Percentiles rank a stretch among this genome's conserved stretches.
These are phyloP conservation scores for Drosophila kuntzei DNA, from an alignment of 2,888 invertebrate genomes.

Conservation along the genomic window DNA sequence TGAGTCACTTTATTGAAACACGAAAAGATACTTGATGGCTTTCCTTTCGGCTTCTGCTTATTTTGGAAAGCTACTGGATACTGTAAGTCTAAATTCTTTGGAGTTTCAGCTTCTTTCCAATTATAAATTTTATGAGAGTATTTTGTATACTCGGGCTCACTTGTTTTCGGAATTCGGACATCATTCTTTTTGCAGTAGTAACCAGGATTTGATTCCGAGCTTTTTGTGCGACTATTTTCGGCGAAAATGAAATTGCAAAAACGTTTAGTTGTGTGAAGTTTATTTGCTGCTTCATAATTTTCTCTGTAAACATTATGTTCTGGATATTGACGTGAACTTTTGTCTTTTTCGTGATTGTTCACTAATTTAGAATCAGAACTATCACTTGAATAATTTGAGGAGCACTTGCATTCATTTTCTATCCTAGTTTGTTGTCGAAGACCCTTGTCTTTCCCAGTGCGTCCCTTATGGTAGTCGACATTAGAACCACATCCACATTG, in stretches of 20 bases:
- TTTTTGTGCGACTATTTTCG: neutral
- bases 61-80: neutral
- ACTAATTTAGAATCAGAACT: neutral
- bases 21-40: neutral
- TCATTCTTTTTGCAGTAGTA: neutral
- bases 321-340: neutral
- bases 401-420: neutral
- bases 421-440: neutral
- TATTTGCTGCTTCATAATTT: neutral
- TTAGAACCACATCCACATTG: neutral
- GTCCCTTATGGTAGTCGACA: neutral
- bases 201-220: neutral
- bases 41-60: neutral
- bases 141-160: neutral
- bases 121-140: neutral
- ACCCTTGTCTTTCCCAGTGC: neutral
- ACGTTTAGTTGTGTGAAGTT: neutral
- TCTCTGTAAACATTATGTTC: neutral
- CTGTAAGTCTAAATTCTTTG: neutral
- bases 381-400: neutral
- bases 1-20: slow-evolving; percentile 1
- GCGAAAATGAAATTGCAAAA: neutral
- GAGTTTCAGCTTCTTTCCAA: neutral
- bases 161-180: neutral
- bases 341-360: neutral